These are phyloP conservation scores for Neosalanx taihuensis DNA, from an alignment of 2,797 vertebrate genomes.

Conservation along the genomic window DNA sequence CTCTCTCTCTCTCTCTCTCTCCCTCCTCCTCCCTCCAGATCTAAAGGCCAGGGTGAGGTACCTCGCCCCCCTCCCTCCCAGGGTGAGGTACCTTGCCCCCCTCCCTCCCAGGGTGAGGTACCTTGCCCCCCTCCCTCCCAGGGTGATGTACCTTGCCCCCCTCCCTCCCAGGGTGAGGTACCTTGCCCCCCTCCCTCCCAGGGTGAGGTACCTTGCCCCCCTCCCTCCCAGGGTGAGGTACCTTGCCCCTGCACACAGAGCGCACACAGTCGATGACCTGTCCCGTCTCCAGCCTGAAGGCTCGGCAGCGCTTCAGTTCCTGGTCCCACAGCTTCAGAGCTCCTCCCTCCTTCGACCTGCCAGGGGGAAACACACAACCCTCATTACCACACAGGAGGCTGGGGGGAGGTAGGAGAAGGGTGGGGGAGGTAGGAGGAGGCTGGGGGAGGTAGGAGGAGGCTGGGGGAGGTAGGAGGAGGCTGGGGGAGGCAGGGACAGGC, in stretches of 20 bases:
- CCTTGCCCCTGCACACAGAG: slow-evolving; percentile 93
- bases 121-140: slow-evolving; percentile 78
- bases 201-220: slow-evolving; percentile 81
- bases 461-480: too few relatives aligned
- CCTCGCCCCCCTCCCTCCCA: background rate
- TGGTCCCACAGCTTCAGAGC: slow-evolving; percentile 97
- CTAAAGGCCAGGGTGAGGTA: background rate
- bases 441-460: too few relatives aligned
- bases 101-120: slow-evolving; percentile 44
- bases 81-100: slow-evolving; percentile 81
- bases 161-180: background rate
- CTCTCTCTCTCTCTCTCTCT: too few relatives aligned
- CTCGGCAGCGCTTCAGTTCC: slow-evolving; percentile 93
- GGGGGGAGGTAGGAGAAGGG: background rate
- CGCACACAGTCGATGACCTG: slow-evolving; percentile 90
- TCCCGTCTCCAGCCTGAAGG: slow-evolving; percentile 91
- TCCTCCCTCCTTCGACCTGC: slow-evolving; percentile 92
- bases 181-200: background rate
- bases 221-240: slow-evolving; percentile 44
- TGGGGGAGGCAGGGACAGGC: background rate
- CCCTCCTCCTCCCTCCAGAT: background rate
- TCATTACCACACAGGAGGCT: slow-evolving; percentile 1
- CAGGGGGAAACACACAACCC: slow-evolving; percentile 32
- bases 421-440: too few relatives aligned
- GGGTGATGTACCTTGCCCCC: slow-evolving; percentile 75